Percentiles rank a stretch among this genome's conserved stretches.
Evolutionary conservation across 1,140 invertebrate species (phyloP).

Genomic region (Nebria ingens): DNA sequence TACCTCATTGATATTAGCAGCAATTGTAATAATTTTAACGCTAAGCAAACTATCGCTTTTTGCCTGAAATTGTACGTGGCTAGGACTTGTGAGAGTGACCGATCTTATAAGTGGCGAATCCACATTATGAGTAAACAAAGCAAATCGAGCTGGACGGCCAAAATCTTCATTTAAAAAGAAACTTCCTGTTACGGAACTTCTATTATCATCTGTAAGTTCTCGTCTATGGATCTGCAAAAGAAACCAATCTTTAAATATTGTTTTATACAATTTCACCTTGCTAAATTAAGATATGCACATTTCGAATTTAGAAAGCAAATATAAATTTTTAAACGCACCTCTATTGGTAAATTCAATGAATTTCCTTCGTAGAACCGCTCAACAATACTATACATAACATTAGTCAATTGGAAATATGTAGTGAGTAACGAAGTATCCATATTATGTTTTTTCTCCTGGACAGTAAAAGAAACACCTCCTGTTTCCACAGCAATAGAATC

Average conservation of each 20-base stretch:
- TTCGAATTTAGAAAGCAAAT: not conserved
- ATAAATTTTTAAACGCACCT: constrained; percentile 33
- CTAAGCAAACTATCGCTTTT: constrained; percentile 36
- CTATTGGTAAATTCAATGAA: constrained; percentile 39
- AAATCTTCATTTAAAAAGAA: constrained; percentile 38
- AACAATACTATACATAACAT: constrained; percentile 38
- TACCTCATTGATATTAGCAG: constrained; percentile 41
- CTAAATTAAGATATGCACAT: too few species aligned
- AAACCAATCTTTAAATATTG: not conserved
- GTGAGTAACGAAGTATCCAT: constrained; percentile 37
- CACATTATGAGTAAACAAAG: constrained; percentile 37
- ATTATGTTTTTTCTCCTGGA: constrained; percentile 40
- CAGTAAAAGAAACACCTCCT: constrained; percentile 36
- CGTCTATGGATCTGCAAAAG: constrained; percentile 34
- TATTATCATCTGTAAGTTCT: constrained; percentile 36
- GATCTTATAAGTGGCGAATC: constrained; percentile 38
- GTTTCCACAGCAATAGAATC: constrained; percentile 38
- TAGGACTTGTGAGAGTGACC: constrained; percentile 37
- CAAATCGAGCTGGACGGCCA: constrained; percentile 37
- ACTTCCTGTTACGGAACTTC: constrained; percentile 35
- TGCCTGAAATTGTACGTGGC: constrained; percentile 32
- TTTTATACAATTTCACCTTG: too few species aligned
- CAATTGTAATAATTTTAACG: constrained; percentile 40
- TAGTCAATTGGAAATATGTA: constrained; percentile 43
- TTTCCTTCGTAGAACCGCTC: constrained; percentile 39